Conservation (phyloP, 2,113 vertebrate genomes). For the Synchiropus splendidus region DNA sequence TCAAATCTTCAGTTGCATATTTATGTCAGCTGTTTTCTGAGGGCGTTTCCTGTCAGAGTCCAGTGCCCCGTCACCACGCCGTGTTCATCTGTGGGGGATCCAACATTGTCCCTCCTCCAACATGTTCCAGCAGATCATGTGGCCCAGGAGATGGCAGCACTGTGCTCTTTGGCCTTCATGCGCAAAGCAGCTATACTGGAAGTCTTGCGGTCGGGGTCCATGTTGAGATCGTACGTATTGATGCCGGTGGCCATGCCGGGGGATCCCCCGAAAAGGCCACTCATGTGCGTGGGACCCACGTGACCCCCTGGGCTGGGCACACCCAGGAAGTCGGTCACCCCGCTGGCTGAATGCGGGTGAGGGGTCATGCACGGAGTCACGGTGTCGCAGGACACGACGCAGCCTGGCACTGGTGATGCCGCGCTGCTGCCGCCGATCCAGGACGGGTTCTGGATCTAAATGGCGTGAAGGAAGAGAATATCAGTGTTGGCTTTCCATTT, state of each 20-base stretch:
- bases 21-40: conserved; percentile 31
- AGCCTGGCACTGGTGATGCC: conserved; percentile 85
- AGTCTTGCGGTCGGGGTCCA: conserved; percentile 95
- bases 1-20: conserved; percentile 20
- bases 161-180: conserved; percentile 99
- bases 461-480: conserved; percentile 1
- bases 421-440: conserved; percentile 86
- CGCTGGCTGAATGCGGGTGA: conserved; percentile 80
- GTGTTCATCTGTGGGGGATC: conserved; percentile 15
- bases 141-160: conserved; percentile 97
- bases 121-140: conserved; percentile 72
- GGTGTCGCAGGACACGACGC: conserved; percentile 89
- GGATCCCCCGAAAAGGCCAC: conserved; percentile 80
- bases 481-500: background rate
- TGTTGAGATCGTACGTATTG: conserved; percentile 89
- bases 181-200: conserved; percentile 94
- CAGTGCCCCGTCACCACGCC: conserved; percentile 15
- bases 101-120: conserved; percentile 11
- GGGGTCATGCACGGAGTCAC: conserved; percentile 95
- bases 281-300: conserved; percentile 91
- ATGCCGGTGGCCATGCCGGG: conserved; percentile 78
- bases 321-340: conserved; percentile 86
- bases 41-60: conserved; percentile 34
- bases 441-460: conserved; percentile 94
- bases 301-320: conserved; percentile 76